Evolutionary conservation across 2,888 invertebrate species (phyloP), one percentile per base, ranked within the genome.

Genomic region (Cremastinae sp.): DNA sequence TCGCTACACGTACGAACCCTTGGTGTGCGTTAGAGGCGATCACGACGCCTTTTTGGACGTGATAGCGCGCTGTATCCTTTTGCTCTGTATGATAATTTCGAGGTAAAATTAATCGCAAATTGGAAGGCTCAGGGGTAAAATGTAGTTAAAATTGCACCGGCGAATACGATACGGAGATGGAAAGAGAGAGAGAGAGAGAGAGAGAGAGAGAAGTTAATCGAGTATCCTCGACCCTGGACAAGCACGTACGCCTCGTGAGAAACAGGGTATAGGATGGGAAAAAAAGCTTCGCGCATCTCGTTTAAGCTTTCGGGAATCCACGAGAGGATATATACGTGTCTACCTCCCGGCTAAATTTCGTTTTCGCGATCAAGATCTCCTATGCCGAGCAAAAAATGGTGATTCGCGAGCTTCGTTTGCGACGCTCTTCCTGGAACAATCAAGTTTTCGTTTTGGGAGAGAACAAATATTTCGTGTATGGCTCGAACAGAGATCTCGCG

Each of bases 21-120:
- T 2, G 2, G 28, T 28, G 2, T 28, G 28, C 28, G 28, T 28
- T 28, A 28, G 28, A 3, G 2, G 28, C 28, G 28, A 28, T 28
- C 28, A 28, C 28, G 28, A 5, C 28, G 5, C 28, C 5, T n/a
- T n/a, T 22, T 58, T 53, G 22, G 16, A 28, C 53, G 43, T 53
- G 41, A 41, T 53, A 12, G 41, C 41, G 41, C 41, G 12, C 53
- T 22, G 51, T 34, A 53, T 41, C 14, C 22, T 54, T 34, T 18
- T n/a, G 5, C 8, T 41, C 16, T 38, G 28, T 10, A 53, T 53
- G 7, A 69, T 28, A 51, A 69, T 59, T 34, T 41, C 16, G 12
- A 51, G 41, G 9, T 10, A 43, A 18, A 69, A 36, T 49, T 58
- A 43, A 58, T 59, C 18, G 56, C 16, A 53, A 69, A 69, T 59